These are phyloP conservation scores for Drosophila sucinea DNA, from an alignment of 1,140 invertebrate species.

Conservation along the genomic window DNA sequence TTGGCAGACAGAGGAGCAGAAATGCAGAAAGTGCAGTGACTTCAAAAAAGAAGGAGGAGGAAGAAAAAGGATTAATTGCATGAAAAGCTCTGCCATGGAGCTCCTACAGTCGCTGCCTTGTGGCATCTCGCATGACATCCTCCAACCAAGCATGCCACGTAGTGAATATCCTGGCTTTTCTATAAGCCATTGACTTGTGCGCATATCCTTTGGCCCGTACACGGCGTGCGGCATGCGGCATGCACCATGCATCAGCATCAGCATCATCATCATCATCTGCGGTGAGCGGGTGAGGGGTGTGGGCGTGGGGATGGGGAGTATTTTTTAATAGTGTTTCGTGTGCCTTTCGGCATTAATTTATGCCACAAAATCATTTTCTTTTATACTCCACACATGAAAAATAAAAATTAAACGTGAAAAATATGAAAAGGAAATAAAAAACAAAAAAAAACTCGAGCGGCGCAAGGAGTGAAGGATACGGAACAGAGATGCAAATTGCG, in stretches of 20 bases:
- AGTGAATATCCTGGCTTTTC: constrained; percentile 74
- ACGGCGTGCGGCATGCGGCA: constrained; percentile 15
- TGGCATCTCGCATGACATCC: constrained; percentile 32
- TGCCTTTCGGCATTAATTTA: constrained; percentile 81
- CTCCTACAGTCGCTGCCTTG: constrained; percentile 18
- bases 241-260: constrained; percentile 32
- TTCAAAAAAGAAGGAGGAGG: constrained; percentile 5
- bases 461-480: constrained; percentile 22
- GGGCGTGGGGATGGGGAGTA: constrained; percentile 48
- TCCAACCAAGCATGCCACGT: constrained; percentile 31
- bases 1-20: constrained; percentile 57
- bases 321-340: constrained; percentile 82
- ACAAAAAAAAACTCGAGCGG: constrained; percentile 20
- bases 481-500: constrained; percentile 73
- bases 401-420: constrained; percentile 74
- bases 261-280: background rate
- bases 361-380: constrained; percentile 82
- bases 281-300: too few relatives aligned
- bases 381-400: constrained; percentile 68
- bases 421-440: constrained; percentile 48
- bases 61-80: constrained; percentile 79
- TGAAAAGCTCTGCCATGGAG: constrained; percentile 42
- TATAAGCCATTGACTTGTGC: constrained; percentile 77
- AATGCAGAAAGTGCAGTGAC: constrained; percentile 25
- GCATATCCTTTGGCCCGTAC: constrained; percentile 62